These are phyloP conservation scores for Anadara kagoshimensis DNA, from an alignment of 1,140 invertebrate species.

Conservation along the genomic window DNA sequence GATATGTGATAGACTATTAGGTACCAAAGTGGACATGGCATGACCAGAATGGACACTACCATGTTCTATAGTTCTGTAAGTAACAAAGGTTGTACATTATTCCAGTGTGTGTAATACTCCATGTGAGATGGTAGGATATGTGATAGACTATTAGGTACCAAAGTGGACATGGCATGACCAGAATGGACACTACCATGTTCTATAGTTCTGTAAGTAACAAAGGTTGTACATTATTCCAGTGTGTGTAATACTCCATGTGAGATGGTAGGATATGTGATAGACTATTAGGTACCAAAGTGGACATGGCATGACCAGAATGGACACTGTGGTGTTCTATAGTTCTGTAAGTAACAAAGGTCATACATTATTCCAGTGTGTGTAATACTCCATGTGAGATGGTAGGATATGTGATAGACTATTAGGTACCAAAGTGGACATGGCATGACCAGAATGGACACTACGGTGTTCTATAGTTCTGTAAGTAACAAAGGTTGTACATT, in stretches of 20 bases:
- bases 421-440: slow-evolving; percentile 77
- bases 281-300: slow-evolving; percentile 77
- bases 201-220: slow-evolving; percentile 51
- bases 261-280: slow-evolving; percentile 79
- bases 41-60: slow-evolving; percentile 50
- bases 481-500: no score
- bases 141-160: slow-evolving; percentile 78
- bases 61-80: slow-evolving; percentile 53
- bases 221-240: slow-evolving; percentile 87
- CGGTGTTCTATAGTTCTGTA: slow-evolving; percentile 51
- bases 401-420: slow-evolving; percentile 80
- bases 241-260: slow-evolving; percentile 88
- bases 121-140: slow-evolving; percentile 82
- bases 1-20: slow-evolving; percentile 80
- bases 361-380: slow-evolving; percentile 89
- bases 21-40: slow-evolving; percentile 77
- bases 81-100: no score
- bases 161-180: slow-evolving; percentile 74
- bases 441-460: slow-evolving; percentile 51
- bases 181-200: slow-evolving; percentile 40
- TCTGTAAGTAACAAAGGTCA: slow-evolving; percentile 71
- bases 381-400: slow-evolving; percentile 83
- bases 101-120: slow-evolving; percentile 90
- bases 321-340: slow-evolving; percentile 46
- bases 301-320: slow-evolving; percentile 72